phyloP scores from a whole-genome alignment of 1,140 invertebrate species.

The Cepaea nemoralis region DNA sequence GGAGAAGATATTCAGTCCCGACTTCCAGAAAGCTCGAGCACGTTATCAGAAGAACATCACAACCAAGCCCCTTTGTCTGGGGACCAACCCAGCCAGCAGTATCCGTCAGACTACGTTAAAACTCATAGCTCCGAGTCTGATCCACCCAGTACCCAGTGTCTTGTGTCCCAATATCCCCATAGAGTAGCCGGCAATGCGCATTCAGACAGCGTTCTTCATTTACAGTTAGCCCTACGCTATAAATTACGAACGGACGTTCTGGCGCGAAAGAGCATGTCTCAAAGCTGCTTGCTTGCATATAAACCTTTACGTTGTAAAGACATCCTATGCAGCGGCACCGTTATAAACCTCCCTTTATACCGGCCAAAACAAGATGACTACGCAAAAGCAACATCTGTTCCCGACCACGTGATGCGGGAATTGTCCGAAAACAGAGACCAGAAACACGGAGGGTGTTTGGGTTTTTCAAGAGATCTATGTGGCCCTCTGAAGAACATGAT shows the following conservation, averaged over 20 bases:
- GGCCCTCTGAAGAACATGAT: conserved; percentile 83
- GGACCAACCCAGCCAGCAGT: too few relatives aligned
- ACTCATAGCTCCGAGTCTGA: too few relatives aligned
- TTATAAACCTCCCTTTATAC: conserved; percentile 78
- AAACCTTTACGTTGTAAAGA: conserved; percentile 86
- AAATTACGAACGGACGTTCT: background rate
- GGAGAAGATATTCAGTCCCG: too few relatives aligned
- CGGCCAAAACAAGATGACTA: conserved; percentile 61
- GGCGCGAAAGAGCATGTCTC: background rate
- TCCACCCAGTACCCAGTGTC: background rate
- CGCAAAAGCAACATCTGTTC: conserved; percentile 42
- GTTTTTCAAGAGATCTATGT: conserved; percentile 45
- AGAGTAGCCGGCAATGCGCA: background rate
- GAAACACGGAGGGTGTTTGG: conserved; percentile 32
- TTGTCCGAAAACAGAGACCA: background rate
- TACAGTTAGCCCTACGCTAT: background rate
- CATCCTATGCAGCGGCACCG: conserved; percentile 87
- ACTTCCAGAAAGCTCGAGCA: too few relatives aligned
- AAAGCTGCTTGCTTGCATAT: background rate
- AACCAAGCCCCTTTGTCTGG: too few relatives aligned
- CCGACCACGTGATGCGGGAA: background rate
- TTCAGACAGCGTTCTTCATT: background rate
- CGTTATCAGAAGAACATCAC: too few relatives aligned
- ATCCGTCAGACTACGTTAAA: too few relatives aligned
- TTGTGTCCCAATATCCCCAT: background rate